Conservation (phyloP, 2,113 vertebrate genomes). For the Propithecus coquereli region DNA sequence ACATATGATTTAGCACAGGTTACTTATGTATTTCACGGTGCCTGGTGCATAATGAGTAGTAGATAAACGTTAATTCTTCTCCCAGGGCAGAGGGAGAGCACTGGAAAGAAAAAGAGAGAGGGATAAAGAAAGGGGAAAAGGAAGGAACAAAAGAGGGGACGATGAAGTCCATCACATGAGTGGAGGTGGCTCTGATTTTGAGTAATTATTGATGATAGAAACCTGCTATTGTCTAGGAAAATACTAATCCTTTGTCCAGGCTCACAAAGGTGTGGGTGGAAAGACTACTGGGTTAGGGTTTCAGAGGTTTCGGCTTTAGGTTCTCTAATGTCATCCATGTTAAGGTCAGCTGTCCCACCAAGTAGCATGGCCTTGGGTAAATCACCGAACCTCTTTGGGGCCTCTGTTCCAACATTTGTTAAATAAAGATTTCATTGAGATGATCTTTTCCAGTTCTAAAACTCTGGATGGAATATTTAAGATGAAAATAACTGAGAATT, state of each 20-base stretch:
- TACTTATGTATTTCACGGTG: not conserved
- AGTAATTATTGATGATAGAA: not conserved
- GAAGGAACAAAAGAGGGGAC: not conserved
- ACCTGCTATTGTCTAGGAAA: not conserved
- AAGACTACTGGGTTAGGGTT: not conserved
- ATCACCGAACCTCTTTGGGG: not conserved
- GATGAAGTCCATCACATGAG: not conserved
- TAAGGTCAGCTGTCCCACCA: not conserved
- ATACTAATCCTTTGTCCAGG: not conserved
- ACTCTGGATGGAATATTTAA: not conserved
- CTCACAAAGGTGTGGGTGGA: not conserved
- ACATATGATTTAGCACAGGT: not conserved
- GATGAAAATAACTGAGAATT: slow-evolving; percentile 9
- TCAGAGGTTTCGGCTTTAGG: not conserved
- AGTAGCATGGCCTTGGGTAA: not conserved
- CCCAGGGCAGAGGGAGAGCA: not conserved
- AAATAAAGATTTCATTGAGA: not conserved
- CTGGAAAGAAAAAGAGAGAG: not conserved
- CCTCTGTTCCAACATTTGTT: not conserved
- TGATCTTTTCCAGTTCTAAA: not conserved
- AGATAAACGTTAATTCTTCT: not conserved
- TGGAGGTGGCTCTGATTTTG: not conserved
- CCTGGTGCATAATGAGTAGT: not conserved
- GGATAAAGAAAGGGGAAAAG: not conserved
- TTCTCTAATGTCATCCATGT: no score